Base-by-base conservation (phyloP, 2,888 invertebrate species). In the Thecocarcelia acutangulata region DNA sequence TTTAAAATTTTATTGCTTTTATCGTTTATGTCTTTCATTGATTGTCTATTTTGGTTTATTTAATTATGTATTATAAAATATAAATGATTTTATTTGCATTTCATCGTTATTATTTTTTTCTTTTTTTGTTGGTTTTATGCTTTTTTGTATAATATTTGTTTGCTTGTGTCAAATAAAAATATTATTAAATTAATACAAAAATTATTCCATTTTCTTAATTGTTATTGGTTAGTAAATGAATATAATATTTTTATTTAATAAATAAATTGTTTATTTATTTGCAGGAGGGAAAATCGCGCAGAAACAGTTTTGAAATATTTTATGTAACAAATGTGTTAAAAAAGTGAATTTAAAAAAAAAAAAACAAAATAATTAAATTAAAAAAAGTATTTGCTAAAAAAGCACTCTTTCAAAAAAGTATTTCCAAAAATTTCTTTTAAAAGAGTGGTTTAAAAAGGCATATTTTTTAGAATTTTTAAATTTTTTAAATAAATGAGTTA, bases 1-100 rank as follows among this genome's bases (percentile, higher is more conserved):
- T 50, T 52, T 28, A 33, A 15, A 3, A 61, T 37, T 68, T 68
- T 59, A 68, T 61, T 58, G 48, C 42, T 52, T 61, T 69, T 52
- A 68, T 61, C 17, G 24, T 68, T 52, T 61, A 21, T 68, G 59
- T 33, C 42, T 61, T 68, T 69, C 54, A 76, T 69, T 68, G 76
- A 69, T 76, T 76, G 76, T 61, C 68, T 61, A 54, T 69, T 69
- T 69, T 59, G 68, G 59, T 61, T 59, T 76, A 69, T 76, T 76
- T 61, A 76, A 76, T 68, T 76, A 68, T 76, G 37, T 69, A 68
- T 59, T 58, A 75, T 50, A 37, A n/a, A 48, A 75, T 40, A 33
- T 66, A 66, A 50, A 68, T 63, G 21, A 37, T 63, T 42, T 72
- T 54, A 42, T 66, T 17, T 66, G 2, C 5, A n/a, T 59, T 28